phyloP scores from a whole-genome alignment of 2,797 vertebrate genomes.

The Manis crassicaudata region DNA sequence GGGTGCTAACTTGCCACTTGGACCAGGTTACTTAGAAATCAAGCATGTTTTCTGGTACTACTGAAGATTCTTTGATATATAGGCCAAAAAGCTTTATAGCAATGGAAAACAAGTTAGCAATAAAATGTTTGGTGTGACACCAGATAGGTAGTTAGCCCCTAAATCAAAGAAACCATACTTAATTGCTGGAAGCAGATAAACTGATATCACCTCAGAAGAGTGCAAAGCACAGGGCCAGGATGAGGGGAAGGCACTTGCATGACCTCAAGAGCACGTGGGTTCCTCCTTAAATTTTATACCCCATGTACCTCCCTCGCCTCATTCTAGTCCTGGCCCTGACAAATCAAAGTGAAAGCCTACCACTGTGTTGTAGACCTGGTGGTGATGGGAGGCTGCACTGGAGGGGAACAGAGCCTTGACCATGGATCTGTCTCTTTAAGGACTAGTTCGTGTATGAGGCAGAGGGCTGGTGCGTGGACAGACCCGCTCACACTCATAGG shows the following conservation, averaged over 20 bases:
- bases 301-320: conserved; percentile 28
- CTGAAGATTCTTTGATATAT: conserved; percentile 34
- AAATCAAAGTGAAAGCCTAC: conserved; percentile 64
- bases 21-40: conserved; percentile 41
- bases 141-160: background rate
- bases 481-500: conserved; percentile 29
- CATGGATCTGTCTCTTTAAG: background rate
- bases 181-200: conserved; percentile 39
- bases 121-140: conserved; percentile 58
- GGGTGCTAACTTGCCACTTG: background rate
- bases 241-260: conserved; percentile 64
- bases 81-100: conserved; percentile 54
- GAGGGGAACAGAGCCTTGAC: background rate
- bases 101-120: conserved; percentile 54
- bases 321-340: conserved; percentile 67
- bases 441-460: background rate
- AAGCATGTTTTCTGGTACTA: conserved; percentile 48
- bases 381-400: conserved; percentile 23
- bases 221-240: conserved; percentile 53
- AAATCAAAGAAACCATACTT: conserved; percentile 20
- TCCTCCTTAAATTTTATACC: conserved; percentile 34
- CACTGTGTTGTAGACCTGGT: conserved; percentile 21
- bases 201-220: conserved; percentile 21
- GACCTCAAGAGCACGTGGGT: conserved; percentile 37
- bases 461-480: background rate